phyloP scores from a whole-genome alignment of 2,113 vertebrate species.

The Halichoerus grypus region DNA sequence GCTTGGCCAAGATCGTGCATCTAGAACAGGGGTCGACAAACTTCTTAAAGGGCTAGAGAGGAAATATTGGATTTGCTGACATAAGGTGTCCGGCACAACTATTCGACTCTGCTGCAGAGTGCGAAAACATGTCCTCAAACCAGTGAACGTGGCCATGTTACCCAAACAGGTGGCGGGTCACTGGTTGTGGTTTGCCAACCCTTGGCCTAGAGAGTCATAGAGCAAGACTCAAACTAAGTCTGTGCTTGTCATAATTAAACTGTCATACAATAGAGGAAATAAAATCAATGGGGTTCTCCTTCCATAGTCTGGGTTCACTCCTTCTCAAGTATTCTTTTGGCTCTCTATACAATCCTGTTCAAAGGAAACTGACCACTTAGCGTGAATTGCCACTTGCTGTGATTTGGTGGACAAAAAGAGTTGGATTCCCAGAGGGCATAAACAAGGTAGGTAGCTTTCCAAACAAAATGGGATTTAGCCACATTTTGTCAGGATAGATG shows the following conservation, averaged over 20 bases:
- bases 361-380: neutral
- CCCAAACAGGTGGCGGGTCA: neutral
- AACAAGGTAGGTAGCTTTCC: neutral
- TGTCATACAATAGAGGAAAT: neutral
- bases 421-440: neutral
- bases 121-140: neutral
- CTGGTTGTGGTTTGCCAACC: neutral
- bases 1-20: neutral
- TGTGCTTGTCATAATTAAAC: neutral
- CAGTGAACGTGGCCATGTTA: neutral
- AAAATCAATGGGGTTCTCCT: neutral
- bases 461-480: neutral
- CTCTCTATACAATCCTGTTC: neutral
- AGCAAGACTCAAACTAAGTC: neutral
- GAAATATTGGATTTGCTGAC: neutral
- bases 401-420: neutral
- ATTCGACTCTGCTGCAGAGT: rapidly evolving
- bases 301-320: neutral
- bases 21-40: neutral
- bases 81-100: neutral
- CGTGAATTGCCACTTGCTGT: neutral
- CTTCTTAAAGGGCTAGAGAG: neutral
- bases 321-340: neutral
- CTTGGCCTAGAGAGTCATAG: neutral
- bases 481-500: neutral